phyloP scores from a whole-genome alignment of 2,797 vertebrate genomes.

The Vireo griseus region DNA sequence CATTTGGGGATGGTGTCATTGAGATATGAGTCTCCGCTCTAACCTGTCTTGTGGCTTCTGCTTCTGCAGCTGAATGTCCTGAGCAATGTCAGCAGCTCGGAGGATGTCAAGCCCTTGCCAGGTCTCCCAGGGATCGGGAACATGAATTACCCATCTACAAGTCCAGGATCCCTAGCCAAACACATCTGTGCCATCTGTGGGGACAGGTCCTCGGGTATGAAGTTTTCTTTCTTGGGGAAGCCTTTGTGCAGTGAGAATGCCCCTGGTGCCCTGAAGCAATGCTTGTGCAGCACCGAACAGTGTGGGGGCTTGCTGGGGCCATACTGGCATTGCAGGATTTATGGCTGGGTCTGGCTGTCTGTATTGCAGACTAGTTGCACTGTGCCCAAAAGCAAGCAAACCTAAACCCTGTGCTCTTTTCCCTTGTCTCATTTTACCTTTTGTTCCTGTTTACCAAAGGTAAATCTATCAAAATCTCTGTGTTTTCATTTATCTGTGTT shows the following conservation, averaged over 20 bases:
- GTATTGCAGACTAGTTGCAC: not conserved
- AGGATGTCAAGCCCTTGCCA: slow-evolving; percentile 90
- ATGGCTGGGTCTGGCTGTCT: not conserved
- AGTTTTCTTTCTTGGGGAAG: not conserved
- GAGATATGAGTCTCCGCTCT: not conserved
- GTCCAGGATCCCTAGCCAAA: slow-evolving; percentile 89
- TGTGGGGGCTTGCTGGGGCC: accelerated
- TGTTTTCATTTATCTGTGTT: not conserved
- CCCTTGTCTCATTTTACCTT: not conserved
- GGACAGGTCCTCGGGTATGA: slow-evolving; percentile 92
- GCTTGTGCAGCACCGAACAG: not conserved
- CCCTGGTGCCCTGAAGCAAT: not conserved
- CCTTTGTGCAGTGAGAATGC: not conserved
- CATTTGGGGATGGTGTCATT: not conserved
- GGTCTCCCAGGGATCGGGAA: slow-evolving; percentile 83
- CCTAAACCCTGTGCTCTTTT: not conserved
- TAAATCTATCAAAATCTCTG: not conserved
- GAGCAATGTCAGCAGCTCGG: slow-evolving; percentile 85
- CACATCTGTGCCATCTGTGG: slow-evolving; percentile 97
- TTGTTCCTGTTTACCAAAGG: not conserved
- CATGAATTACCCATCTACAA: slow-evolving; percentile 88
- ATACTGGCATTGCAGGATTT: not conserved
- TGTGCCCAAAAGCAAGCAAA: not conserved
- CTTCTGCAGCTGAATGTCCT: slow-evolving; percentile 81
- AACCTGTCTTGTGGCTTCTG: not conserved